Percentiles rank a stretch among this genome's conserved stretches.
phyloP scores from a whole-genome alignment of 1,140 invertebrate species.

The Atopsyche davidsoni region DNA sequence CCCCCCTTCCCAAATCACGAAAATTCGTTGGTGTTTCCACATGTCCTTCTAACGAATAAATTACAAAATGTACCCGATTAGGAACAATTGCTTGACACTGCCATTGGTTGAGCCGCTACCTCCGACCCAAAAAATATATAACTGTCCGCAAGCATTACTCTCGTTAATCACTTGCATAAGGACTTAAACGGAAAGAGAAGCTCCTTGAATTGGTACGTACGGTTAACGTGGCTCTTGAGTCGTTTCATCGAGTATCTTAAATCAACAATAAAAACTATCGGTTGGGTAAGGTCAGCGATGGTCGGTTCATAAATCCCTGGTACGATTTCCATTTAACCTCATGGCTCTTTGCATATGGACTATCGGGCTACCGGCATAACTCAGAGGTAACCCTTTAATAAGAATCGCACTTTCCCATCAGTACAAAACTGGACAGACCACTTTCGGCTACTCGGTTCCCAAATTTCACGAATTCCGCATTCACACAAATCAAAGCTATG shows the following conservation, averaged over 20 bases:
- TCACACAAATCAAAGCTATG: constrained; percentile 1
- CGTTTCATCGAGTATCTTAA: neutral
- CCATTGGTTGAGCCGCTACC: constrained; percentile 12
- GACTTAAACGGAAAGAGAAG: neutral
- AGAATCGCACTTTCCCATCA: constrained; percentile 27
- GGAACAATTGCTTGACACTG: constrained; percentile 16
- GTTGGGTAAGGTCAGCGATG: constrained; percentile 22
- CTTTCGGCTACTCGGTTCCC: constrained; percentile 41
- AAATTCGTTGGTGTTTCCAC: constrained; percentile 23
- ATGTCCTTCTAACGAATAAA: constrained; percentile 12
- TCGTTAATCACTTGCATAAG: neutral
- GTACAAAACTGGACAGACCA: constrained; percentile 38
- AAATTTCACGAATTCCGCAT: neutral
- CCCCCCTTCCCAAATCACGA: constrained; percentile 12
- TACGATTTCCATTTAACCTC: constrained; percentile 1
- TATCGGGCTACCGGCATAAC: constrained; percentile 12
- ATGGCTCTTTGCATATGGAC: neutral
- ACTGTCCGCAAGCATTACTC: constrained; percentile 11
- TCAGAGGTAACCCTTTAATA: constrained; percentile 19
- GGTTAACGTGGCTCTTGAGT: neutral
- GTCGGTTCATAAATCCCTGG: constrained; percentile 9
- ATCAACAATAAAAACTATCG: constrained; percentile 18
- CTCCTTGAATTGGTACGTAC: neutral
- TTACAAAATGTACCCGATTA: constrained; percentile 2
- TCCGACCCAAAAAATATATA: constrained; percentile 19